Base-by-base conservation (phyloP, 1,140 invertebrate genomes). In the Pseudobourletiella spinata region DNA sequence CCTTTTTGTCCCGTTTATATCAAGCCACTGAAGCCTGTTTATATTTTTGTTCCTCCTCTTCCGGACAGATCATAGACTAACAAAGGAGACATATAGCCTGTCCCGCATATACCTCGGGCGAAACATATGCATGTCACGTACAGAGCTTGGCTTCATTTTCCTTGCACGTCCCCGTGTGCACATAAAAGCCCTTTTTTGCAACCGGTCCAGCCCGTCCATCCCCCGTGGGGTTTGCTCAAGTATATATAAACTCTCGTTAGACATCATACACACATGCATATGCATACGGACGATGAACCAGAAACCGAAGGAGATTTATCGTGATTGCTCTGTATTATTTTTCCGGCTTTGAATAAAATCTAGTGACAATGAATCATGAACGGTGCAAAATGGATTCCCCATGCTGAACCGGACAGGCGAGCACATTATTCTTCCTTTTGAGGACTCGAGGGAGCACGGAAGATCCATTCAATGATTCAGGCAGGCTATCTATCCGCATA, bases 401-500 rank as follows among this genome's bases (percentile, higher is more conserved):
- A n/a, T n/a, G n/a, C n/a, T n/a, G n/a, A n/a, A n/a, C n/a, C n/a
- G n/a, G n/a, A n/a, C n/a, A n/a, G n/a, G n/a, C n/a, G n/a, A n/a
- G n/a, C n/a, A n/a, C 50, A 8, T 20, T 18, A 25, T 56, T 56
- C 54, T 25, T 57, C 46, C 56, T 57, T 57, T 35, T 48, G 28
- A 59, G 57, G 43, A 50, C 57, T 43, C 30, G 29, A 32, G 57
- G 46, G 57, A 59, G 43, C 44, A 18, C 44, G 35, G 43, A 14
- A 26, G 39, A 35, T 57, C 32, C 14, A 43, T 57, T 43, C 18
- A n/a, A n/a, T n/a, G n/a, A n/a, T n/a, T 25, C 54, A 39, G 30
- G 25, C 29, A 24, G 14, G 22, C 11, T 20, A 3, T 25, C 22
- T n/a, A 16, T 29, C 25, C 29, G 42, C 29, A 32, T 39, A n/a